Evolutionary conservation across 2,797 vertebrate genomes (phyloP), one percentile per base, ranked within the genome.

Genomic region (Sebastes taczanowskii): DNA sequence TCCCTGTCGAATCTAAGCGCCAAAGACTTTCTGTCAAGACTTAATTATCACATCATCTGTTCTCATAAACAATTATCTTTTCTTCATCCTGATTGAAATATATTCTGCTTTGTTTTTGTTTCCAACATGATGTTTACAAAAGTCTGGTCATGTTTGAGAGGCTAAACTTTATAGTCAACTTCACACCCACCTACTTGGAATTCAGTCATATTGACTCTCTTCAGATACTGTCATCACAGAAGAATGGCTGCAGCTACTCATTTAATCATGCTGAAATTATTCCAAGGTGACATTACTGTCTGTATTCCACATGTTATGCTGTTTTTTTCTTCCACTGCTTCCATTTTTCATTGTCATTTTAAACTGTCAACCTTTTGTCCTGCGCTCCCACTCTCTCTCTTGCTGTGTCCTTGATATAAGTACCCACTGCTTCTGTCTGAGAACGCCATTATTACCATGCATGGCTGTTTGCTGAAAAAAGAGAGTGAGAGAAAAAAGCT

Each of bases 321-420:
- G 83, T 80, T 84, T 87, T 80, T 81, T 72, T 61, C 82, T 72
- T 73, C 67, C 67, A n/a, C 69, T 34, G 84, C 85, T 91, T 94
- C 81, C 86, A 94, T 95, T 95, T 94, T 92, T 95, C 94, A 94
- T 90, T 90, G 92, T 94, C 93, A 94, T 95, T 94, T 93, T 86
- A 91, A 94, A 93, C 90, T 89, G 92, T 93, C 93, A 92, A 90
- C 91, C 88, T 89, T 91, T 92, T 84, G 81, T 91, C 90, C 87
- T 74, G 68, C 49, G 8, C 75, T 76, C 62, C 58, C 67, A 62
- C 46, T 71, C 74, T 59, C 70, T 80, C 77, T 88, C 73, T 88
- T 22, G 74, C 86, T 74, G 72, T 92, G 91, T 89, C 94, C 94
- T 95, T 94, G 93, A 87, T 91, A 88, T 64, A 83, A 85, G 77